Evolutionary conservation across 2,888 invertebrate genomes (phyloP), one percentile per base, ranked within the genome.

Genomic region (Eupelmus urozonus): DNA sequence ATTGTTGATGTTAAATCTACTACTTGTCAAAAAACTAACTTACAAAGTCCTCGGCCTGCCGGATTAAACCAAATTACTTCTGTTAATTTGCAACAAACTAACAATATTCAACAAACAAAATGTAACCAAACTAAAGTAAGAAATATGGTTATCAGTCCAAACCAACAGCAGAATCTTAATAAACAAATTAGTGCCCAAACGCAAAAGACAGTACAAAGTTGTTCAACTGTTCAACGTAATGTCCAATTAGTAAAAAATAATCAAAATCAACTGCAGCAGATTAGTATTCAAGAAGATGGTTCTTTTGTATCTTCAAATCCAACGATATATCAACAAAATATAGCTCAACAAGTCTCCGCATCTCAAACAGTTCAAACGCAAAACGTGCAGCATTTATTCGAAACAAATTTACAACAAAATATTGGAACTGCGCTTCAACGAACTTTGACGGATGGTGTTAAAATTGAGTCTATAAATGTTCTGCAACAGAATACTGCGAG

Each of bases 371-470:
- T 88, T 7, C 88, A 88, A 71, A 85, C 86, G 13, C 83, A 69
- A 84, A 89, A 89, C 77, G 82, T 87, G 0, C 89, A 88, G 69
- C 86, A 88, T 40, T 83, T 87, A 34, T 87, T 87, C n/a, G 88
- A 88, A 55, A 89, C 88, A 69, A 89, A 86, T 82, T 77, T 88
- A 53, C 89, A 88, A 73, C 80, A 86, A 80, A 84, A 85, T 80
- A 13, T 81, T 79, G 20, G 81, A 81, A n/a, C 80, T 51, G 23
- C 66, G 27, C 49, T 76, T 70, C 73, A 80, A 74, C 62, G 80
- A 34, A 74, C 79, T 51, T 73, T 74, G 1, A 18, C 78, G 0
- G 84, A 84, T 42, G 80, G 80, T 2, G 79, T 84, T 45, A 83
- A 83, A 70, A 80, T 82, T 7, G 83, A 84, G 59, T 72, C 84